Base-by-base conservation (phyloP, 2,113 vertebrate species). In the Erinaceus europaeus region DNA sequence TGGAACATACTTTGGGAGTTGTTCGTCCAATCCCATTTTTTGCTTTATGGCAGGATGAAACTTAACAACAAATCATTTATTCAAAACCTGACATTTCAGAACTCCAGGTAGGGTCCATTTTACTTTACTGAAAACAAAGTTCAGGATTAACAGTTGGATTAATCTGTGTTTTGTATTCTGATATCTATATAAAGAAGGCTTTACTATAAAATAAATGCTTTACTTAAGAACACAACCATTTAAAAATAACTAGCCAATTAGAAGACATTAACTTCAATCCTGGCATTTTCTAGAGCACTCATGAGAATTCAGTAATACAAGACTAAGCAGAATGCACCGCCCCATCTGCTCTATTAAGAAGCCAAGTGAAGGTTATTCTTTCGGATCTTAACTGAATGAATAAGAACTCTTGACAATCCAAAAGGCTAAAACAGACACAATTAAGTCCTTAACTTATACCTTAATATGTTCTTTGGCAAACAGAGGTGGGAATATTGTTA, bases 51-150 rank as follows among this genome's bases (percentile, higher is more conserved):
- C 38, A 79, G 44, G 38, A 53, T 21, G 57, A 34, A 46, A 57
- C 48, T 81, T 36, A 50, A 82, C 73, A 27, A 17, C 46, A 36
- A 27, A n/a, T 6, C 68, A 76, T 69, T 69, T 18, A 84, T n/a
- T 55, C 29, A 40, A 50, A 81, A 89, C 25, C 4, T 0, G 29
- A 52, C 44, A 57, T 84, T 84, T 84, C 69, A 20, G 40, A 82
- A 53, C 15, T 59, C 69, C 1, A 25, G 13, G 23, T 27, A 0
- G 5, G 52, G 65, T 29, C 23, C 25, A n/a, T 77, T 86, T 81
- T 32, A 91, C 77, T 86, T 89, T 25, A 50, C 7, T 62, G 57
- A 90, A 89, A 85, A 90, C n/a, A n/a, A 84, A 77, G 50, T 79
- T 90, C 13, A 68, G 67, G 21, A 23, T 74, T 34, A 89, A 50